Conservation (phyloP, 2,113 vertebrate genomes). For the Myocastor coypus region DNA sequence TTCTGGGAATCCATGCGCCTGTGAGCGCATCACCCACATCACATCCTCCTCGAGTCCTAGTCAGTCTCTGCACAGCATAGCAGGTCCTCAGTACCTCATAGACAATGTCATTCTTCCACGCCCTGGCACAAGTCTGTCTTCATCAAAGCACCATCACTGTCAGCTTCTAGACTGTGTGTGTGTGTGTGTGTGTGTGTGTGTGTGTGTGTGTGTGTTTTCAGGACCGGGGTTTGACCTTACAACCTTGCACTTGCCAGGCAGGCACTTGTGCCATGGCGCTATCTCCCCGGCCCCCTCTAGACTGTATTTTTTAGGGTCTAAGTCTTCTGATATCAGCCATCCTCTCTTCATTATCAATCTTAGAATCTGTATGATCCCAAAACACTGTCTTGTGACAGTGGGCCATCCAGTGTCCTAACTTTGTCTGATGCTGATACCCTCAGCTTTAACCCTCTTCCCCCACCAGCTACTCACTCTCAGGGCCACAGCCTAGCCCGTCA, state of each 20-base stretch:
- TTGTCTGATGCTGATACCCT: neutral
- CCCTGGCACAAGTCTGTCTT: neutral
- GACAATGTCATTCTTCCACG: neutral
- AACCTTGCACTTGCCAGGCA: too few species aligned
- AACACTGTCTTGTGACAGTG: neutral
- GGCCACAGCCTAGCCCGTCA: neutral
- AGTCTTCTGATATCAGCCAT: too few species aligned
- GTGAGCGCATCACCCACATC: neutral
- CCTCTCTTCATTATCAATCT: neutral
- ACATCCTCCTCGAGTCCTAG: neutral
- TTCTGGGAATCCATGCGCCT: neutral
- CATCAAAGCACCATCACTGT: neutral
- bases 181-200: too few species aligned
- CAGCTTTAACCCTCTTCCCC: neutral
- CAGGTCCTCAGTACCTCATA: rapidly evolving
- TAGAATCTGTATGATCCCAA: neutral
- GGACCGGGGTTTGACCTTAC: too few species aligned
- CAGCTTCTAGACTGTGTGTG: neutral
- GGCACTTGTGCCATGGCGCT: too few species aligned
- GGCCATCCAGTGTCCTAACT: neutral
- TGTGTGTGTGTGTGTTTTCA: too few species aligned
- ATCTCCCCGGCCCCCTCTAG: too few species aligned
- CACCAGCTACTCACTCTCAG: too few species aligned
- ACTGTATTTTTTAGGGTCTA: neutral
- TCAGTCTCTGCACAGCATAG: neutral